Conservation (phyloP, 1,140 invertebrate species). For the Pollicipes pollicipes region DNA sequence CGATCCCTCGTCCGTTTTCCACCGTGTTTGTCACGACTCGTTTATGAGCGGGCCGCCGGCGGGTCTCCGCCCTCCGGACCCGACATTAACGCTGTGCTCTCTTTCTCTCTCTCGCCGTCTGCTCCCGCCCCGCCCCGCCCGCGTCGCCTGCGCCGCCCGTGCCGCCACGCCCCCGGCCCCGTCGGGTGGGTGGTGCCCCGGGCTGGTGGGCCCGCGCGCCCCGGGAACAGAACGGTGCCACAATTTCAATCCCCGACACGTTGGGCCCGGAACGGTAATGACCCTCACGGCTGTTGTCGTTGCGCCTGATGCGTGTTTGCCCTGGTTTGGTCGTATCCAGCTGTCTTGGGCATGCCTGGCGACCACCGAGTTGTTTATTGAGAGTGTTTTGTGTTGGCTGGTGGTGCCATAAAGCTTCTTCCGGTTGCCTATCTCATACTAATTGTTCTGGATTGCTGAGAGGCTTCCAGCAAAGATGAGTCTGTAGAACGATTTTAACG, state of each 20-base stretch:
- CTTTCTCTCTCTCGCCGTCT: constrained; percentile 3
- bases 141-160: neutral
- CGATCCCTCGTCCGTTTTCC: too few species aligned
- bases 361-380: neutral
- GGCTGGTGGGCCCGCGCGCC: neutral
- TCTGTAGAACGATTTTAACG: too few species aligned
- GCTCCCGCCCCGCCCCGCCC: neutral
- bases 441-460: too few species aligned
- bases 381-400: too few species aligned
- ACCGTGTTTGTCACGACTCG: too few species aligned
- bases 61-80: neutral
- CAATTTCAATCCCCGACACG: neutral
- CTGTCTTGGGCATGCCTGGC: neutral
- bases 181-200: neutral
- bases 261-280: constrained; percentile 4
- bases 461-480: too few species aligned
- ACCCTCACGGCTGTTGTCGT: neutral
- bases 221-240: neutral
- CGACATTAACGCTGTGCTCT: neutral
- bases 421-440: too few species aligned
- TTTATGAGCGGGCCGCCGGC: too few species aligned
- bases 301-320: neutral
- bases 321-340: neutral
- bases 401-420: too few species aligned
- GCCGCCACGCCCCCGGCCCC: neutral